Conservation (phyloP, 2,797 vertebrate species). For the Pteronotus mesoamericanus region DNA sequence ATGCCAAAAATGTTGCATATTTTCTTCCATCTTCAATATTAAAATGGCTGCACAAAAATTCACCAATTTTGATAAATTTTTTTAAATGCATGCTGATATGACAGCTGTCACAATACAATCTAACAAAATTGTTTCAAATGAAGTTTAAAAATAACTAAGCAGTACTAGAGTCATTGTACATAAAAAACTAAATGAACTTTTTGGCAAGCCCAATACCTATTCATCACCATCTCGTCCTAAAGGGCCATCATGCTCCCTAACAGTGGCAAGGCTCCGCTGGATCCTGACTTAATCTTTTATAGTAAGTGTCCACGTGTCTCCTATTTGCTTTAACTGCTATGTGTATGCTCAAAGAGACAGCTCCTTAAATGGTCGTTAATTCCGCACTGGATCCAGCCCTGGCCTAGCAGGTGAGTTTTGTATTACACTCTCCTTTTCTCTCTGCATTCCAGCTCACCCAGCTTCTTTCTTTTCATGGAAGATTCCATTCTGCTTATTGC, state of each 20-base stretch:
- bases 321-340: not conserved
- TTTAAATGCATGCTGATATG: not conserved
- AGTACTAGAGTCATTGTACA: not conserved
- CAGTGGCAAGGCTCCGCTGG: not conserved
- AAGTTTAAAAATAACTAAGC: not conserved
- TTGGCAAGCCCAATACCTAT: not conserved
- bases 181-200: not conserved
- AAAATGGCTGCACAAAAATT: not conserved
- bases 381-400: not conserved
- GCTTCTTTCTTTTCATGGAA: not conserved
- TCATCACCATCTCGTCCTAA: not conserved
- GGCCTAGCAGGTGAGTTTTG: not conserved
- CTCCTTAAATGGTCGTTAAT: not conserved
- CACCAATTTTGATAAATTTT: not conserved
- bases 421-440: not conserved
- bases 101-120: not conserved
- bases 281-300: not conserved
- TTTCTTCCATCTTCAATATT: not conserved
- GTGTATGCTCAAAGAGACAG: not conserved
- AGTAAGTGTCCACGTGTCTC: not conserved
- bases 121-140: not conserved
- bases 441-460: not conserved
- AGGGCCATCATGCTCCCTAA: not conserved
- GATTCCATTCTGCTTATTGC: not conserved
- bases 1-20: not conserved